Conservation (phyloP, 2,113 vertebrate genomes). For the Hipposideros armiger region DNA sequence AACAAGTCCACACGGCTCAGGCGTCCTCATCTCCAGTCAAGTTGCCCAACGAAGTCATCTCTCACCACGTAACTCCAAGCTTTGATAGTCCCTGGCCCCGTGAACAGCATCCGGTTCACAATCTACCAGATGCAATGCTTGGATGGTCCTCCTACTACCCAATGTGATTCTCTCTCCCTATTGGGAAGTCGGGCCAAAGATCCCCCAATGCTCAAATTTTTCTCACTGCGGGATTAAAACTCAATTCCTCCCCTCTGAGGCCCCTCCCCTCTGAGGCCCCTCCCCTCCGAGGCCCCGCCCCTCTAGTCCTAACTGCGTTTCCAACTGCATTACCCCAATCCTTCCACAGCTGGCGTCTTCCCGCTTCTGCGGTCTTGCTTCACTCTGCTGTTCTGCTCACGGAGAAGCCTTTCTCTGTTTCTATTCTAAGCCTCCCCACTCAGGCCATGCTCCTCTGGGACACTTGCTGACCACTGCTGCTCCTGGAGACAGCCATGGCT, state of each 20-base stretch:
- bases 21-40: too few relatives aligned
- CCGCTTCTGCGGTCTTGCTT: background rate
- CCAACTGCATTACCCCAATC: accelerated
- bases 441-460: background rate
- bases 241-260: background rate
- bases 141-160: accelerated
- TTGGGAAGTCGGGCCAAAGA: background rate
- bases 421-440: background rate
- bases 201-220: background rate
- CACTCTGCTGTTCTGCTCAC: background rate
- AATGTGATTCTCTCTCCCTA: background rate
- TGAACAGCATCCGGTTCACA: accelerated
- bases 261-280: too few relatives aligned
- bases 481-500: background rate
- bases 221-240: background rate
- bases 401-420: accelerated
- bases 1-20: background rate
- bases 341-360: accelerated
- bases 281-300: background rate
- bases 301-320: background rate
- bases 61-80: background rate
- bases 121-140: background rate
- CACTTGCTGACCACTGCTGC: accelerated
- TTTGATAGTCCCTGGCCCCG: accelerated
- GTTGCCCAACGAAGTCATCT: background rate